phyloP scores from a whole-genome alignment of 2,113 vertebrate species.

The Eulacestoma nigropectus region DNA sequence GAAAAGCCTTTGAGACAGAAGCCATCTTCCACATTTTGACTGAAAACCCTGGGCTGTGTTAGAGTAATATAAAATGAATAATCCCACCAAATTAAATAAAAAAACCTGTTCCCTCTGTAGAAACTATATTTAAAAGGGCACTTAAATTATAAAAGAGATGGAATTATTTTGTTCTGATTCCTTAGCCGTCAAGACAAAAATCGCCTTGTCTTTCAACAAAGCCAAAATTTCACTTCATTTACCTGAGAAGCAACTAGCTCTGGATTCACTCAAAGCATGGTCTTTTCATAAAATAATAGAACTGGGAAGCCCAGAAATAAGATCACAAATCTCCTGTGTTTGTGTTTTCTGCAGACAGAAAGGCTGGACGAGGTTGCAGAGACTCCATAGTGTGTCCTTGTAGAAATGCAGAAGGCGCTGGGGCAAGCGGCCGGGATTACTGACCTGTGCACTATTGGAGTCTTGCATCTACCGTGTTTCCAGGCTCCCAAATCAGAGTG shows the following conservation, averaged over 20 bases:
- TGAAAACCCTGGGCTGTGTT: not conserved
- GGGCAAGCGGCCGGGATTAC: not conserved
- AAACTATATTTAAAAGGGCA: not conserved
- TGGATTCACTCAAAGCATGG: not conserved
- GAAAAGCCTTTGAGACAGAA: not conserved
- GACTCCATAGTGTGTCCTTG: fast-evolving
- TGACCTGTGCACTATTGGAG: not conserved
- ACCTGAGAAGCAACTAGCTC: not conserved
- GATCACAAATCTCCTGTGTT: not conserved
- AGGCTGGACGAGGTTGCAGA: not conserved
- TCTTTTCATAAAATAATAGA: not conserved
- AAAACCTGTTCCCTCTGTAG: not conserved
- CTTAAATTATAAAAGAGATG: not conserved
- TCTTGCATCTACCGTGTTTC: not conserved
- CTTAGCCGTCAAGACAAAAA: not conserved
- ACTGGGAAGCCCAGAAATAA: not conserved
- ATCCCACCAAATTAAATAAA: not conserved
- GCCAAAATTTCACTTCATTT: not conserved
- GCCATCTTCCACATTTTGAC: not conserved
- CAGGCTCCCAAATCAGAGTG: not conserved
- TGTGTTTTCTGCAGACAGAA: not conserved
- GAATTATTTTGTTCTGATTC: not conserved
- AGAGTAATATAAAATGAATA: not conserved
- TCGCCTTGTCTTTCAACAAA: not conserved
- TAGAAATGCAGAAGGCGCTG: fast-evolving